A percentile compares a stretch with the other conserved stretches of the same genome.
Evolutionary conservation across 2,888 invertebrate species (phyloP).

Genomic region (Limenitis camilla): DNA sequence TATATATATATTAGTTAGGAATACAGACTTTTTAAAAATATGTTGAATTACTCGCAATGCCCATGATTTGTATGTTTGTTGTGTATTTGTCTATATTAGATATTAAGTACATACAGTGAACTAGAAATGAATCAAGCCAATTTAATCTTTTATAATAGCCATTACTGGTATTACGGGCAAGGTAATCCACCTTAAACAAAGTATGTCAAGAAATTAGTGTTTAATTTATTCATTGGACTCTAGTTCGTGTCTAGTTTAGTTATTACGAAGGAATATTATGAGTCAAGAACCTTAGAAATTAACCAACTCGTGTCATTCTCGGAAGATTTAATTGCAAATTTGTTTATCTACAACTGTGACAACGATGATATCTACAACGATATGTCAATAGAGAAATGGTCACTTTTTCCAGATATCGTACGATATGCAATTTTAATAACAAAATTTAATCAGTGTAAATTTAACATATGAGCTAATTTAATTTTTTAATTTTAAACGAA

Average conservation of each 20-base stretch:
- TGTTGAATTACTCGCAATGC: too few species aligned
- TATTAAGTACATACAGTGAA: not conserved
- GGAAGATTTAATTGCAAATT: too few species aligned
- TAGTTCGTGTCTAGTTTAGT: constrained; percentile 59
- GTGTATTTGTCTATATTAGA: not conserved
- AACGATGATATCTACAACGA: too few species aligned
- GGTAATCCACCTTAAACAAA: constrained; percentile 61
- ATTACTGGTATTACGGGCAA: constrained; percentile 57
- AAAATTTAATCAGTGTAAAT: not conserved
- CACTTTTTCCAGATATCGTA: too few species aligned
- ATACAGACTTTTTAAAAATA: too few species aligned
- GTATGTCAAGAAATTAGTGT: constrained; percentile 69
- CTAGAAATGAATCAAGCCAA: constrained; percentile 8
- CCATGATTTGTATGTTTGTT: too few species aligned
- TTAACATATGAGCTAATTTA: not conserved
- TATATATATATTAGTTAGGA: too few species aligned
- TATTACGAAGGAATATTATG: constrained; percentile 47
- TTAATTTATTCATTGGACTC: constrained; percentile 68
- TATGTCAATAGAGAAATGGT: too few species aligned
- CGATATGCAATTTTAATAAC: not conserved
- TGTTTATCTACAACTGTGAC: too few species aligned
- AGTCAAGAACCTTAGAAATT: constrained; percentile 32
- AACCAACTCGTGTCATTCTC: too few species aligned
- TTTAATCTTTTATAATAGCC: constrained; percentile 36
- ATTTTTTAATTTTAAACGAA: constrained; percentile 64